Conservation (phyloP, 2,888 invertebrate genomes). For the Xanthorhoe designata region DNA sequence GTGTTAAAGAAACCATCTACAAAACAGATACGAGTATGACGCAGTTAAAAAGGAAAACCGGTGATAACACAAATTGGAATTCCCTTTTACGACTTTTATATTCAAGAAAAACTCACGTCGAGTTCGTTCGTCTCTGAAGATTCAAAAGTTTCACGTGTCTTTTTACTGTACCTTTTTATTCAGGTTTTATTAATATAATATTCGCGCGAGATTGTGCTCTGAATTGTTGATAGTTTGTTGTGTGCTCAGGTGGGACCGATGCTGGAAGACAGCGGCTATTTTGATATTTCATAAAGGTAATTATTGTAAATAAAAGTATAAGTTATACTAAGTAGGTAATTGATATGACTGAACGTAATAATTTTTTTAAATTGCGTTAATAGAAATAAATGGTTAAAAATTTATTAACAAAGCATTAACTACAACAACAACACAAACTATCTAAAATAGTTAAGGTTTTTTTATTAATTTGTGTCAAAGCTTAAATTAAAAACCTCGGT, state of each 20-base stretch:
- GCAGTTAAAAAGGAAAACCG: constrained; percentile 10
- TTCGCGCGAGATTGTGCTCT: constrained; percentile 53
- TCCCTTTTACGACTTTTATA: constrained; percentile 15
- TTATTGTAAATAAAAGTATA: background rate
- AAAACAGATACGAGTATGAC: background rate
- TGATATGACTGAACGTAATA: too few relatives aligned
- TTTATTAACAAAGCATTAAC: too few relatives aligned
- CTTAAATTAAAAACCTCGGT: too few relatives aligned
- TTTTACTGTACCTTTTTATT: constrained; percentile 39
- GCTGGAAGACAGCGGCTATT: constrained; percentile 16
- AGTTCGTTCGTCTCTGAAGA: constrained; percentile 29
- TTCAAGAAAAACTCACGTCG: constrained; percentile 10
- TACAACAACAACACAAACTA: too few relatives aligned
- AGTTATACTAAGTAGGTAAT: too few relatives aligned
- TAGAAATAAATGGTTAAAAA: too few relatives aligned
- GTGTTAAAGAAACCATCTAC: background rate
- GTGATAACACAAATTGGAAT: constrained; percentile 14
- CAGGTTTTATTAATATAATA: constrained; percentile 57
- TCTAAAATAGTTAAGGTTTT: too few relatives aligned
- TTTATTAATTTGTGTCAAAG: too few relatives aligned
- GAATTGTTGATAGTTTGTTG: constrained; percentile 63
- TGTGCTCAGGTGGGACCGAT: constrained; percentile 35
- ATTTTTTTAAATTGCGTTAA: too few relatives aligned
- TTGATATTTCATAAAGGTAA: background rate
- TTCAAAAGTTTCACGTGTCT: constrained; percentile 41